Conservation (phyloP, 2,113 vertebrate species). For the Castor canadensis region DNA sequence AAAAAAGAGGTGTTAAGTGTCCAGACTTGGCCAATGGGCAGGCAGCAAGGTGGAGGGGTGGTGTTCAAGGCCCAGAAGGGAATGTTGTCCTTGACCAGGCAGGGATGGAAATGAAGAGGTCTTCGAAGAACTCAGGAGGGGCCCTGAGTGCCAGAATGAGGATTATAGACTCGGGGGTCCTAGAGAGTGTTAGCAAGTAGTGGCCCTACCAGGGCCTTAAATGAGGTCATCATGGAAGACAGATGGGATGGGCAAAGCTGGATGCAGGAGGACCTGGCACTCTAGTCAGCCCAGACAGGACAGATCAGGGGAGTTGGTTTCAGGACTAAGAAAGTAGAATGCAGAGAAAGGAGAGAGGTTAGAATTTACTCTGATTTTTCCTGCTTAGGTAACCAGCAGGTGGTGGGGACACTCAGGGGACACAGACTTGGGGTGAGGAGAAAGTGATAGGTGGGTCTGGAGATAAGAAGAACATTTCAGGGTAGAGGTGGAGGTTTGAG, state of each 20-base stretch:
- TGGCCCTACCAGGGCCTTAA: rapidly evolving
- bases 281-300: not conserved
- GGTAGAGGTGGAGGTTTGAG: not conserved
- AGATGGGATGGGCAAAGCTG: too few relatives aligned
- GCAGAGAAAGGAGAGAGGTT: not conserved
- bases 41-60: not conserved
- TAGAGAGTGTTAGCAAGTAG: not conserved
- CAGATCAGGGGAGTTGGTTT: not conserved
- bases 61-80: not conserved
- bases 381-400: not conserved
- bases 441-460: not conserved
- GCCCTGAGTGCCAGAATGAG: not conserved
- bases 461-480: not conserved
- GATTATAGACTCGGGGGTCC: not conserved
- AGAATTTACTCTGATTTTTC: not conserved
- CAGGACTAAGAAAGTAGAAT: not conserved
- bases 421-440: not conserved
- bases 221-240: not conserved
- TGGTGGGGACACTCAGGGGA: not conserved
- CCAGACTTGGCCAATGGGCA: not conserved
- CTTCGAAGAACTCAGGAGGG: not conserved
- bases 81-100: not conserved
- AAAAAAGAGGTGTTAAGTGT: not conserved
- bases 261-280: too few relatives aligned
- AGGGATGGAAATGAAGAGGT: not conserved